Evolutionary conservation across 2,888 invertebrate genomes (phyloP).

Genomic region (Bursaphelenchus okinawaensis): DNA sequence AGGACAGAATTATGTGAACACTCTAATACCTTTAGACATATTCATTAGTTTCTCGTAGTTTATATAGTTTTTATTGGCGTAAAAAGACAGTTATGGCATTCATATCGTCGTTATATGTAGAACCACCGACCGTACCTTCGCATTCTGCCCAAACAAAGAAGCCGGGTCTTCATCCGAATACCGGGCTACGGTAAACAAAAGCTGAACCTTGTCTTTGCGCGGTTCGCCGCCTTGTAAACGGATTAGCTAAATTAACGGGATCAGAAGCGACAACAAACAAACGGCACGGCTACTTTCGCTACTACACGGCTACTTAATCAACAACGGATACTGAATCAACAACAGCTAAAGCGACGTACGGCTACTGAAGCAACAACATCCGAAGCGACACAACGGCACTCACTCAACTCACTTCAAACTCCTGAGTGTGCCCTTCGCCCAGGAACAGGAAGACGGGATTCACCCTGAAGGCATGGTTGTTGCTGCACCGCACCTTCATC

Average conservation of each 20-base stretch:
- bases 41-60: too few species aligned
- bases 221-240: slow-evolving; percentile 23
- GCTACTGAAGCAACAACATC: too few species aligned
- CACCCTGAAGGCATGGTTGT: slow-evolving; percentile 24
- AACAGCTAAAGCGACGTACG: too few species aligned
- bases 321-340: too few species aligned
- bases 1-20: too few species aligned
- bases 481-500: slow-evolving; percentile 25
- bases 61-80: too few species aligned
- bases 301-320: too few species aligned
- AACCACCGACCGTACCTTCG: slow-evolving; percentile 26
- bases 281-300: too few species aligned
- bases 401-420: slow-evolving; percentile 17
- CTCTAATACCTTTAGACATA: too few species aligned
- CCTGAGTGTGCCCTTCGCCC: slow-evolving; percentile 17
- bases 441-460: slow-evolving; percentile 26
- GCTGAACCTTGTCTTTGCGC: slow-evolving; percentile 19
- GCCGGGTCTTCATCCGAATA: slow-evolving; percentile 20
- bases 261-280: background rate
- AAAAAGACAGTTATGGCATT: too few species aligned
- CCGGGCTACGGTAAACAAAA: slow-evolving; percentile 17
- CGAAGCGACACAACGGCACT: too few species aligned
- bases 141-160: slow-evolving; percentile 19
- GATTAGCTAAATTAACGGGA: slow-evolving; percentile 16
- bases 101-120: slow-evolving; percentile 26